Conservation (phyloP, 2,888 invertebrate genomes). For the Lamproptera curius region DNA sequence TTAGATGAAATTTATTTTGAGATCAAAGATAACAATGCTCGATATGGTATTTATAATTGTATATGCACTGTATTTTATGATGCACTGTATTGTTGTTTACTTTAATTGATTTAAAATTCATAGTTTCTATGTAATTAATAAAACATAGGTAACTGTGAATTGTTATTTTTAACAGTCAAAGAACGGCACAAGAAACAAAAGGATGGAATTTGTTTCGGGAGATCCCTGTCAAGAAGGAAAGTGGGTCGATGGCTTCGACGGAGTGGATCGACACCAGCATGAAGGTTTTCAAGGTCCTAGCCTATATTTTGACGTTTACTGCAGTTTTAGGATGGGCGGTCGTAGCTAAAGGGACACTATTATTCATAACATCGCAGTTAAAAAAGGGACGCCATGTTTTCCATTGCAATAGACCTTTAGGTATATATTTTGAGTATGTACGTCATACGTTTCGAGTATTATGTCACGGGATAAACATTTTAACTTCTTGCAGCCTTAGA, state of each 20-base stretch:
- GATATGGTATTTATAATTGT: not conserved
- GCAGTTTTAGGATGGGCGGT: constrained; percentile 83
- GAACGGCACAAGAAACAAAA: constrained; percentile 75
- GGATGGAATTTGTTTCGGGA: constrained; percentile 91
- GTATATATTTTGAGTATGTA: constrained; percentile 39
- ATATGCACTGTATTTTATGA: not conserved
- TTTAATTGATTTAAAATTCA: not conserved
- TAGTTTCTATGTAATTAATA: too few relatives aligned
- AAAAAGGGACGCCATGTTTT: constrained; percentile 70
- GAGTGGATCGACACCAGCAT: constrained; percentile 80
- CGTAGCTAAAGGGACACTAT: constrained; percentile 83
- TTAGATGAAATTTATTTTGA: too few relatives aligned
- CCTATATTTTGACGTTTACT: constrained; percentile 82
- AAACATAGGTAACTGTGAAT: not conserved
- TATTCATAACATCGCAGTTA: constrained; percentile 86
- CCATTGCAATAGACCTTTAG: constrained; percentile 78
- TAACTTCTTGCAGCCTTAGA: constrained; percentile 70
- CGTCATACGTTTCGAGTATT: too few relatives aligned
- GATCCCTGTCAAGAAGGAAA: constrained; percentile 81
- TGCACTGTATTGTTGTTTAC: not conserved
- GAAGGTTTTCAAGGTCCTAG: constrained; percentile 81
- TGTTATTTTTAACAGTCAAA: constrained; percentile 49
- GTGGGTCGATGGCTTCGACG: constrained; percentile 82
- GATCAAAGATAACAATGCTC: not conserved
- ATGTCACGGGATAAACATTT: too few relatives aligned